A percentile compares a stretch with the other conserved stretches of the same genome.
These are phyloP conservation scores for Dryas iulia DNA, from an alignment of 1,140 invertebrate species.

Conservation along the genomic window DNA sequence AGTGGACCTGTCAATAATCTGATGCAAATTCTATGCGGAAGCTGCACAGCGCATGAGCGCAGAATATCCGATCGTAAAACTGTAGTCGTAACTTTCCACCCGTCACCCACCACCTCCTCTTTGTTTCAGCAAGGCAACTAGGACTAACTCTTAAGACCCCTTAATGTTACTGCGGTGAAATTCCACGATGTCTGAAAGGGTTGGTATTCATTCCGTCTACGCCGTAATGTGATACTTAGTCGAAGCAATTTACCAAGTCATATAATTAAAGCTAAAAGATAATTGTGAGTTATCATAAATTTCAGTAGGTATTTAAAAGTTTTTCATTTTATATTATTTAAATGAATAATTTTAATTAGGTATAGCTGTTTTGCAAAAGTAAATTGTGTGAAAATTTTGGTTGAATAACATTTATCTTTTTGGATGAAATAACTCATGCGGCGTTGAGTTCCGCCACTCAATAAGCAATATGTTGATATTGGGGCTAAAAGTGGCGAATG, in stretches of 20 bases:
- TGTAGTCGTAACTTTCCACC: constrained; percentile 48
- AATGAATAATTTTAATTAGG: not conserved
- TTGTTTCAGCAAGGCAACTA: constrained; percentile 66
- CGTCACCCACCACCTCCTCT: constrained; percentile 51
- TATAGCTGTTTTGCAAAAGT: too few relatives aligned
- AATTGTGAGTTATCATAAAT: constrained; percentile 22
- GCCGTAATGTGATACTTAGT: constrained; percentile 28
- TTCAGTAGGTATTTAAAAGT: not conserved
- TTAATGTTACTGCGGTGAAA: constrained; percentile 67
- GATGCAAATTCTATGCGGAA: constrained; percentile 68
- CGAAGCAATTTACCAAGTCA: constrained; percentile 23
- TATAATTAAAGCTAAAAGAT: constrained; percentile 25
- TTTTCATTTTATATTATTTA: not conserved
- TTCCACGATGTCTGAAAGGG: constrained; percentile 56
- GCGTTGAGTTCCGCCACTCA: too few relatives aligned
- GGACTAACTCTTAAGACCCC: constrained; percentile 67
- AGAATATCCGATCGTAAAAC: constrained; percentile 74
- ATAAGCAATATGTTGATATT: too few relatives aligned
- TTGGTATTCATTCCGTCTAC: constrained; percentile 35
- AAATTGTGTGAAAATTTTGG: too few relatives aligned
- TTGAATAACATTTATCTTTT: too few relatives aligned
- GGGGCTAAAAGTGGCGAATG: too few relatives aligned
- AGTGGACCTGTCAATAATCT: constrained; percentile 54
- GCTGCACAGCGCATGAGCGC: constrained; percentile 72
- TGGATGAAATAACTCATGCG: too few relatives aligned